A percentile compares a stretch with the other conserved stretches of the same genome.
These are phyloP conservation scores for Lysandra bellargus DNA, from an alignment of 2,888 invertebrate genomes.

Conservation along the genomic window DNA sequence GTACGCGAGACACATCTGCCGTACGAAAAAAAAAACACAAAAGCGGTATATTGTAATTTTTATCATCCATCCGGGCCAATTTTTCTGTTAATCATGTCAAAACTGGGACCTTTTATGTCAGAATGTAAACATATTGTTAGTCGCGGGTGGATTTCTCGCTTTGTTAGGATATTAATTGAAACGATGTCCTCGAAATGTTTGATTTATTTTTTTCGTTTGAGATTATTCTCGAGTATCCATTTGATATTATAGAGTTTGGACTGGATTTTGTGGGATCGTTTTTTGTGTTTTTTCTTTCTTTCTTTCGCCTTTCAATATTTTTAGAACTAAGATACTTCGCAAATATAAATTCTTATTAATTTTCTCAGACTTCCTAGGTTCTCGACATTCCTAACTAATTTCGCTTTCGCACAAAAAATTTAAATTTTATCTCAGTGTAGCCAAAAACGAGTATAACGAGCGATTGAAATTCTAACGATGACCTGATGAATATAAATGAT, in stretches of 20 bases:
- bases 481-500: neutral
- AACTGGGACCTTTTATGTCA: slow-evolving; percentile 60
- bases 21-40: slow-evolving; percentile 61
- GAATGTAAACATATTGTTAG: slow-evolving; percentile 64
- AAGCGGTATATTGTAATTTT: slow-evolving; percentile 58
- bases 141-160: slow-evolving; percentile 21
- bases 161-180: slow-evolving; percentile 30
- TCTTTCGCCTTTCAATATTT: neutral
- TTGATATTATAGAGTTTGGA: neutral
- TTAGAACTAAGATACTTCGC: neutral
- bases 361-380: neutral
- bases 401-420: neutral
- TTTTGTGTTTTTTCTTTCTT: too few relatives aligned
- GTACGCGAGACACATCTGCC: slow-evolving; percentile 65
- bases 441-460: too few relatives aligned
- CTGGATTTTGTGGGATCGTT: neutral
- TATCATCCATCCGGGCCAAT: slow-evolving; percentile 52
- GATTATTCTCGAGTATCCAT: neutral
- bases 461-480: neutral
- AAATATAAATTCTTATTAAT: neutral
- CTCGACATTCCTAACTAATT: neutral
- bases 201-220: slow-evolving; percentile 7
- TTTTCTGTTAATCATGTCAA: slow-evolving; percentile 75
- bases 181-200: slow-evolving; percentile 19
- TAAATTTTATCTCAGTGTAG: neutral